Base-by-base conservation (phyloP, 2,888 invertebrate species). In the Eupithecia insigniata region DNA sequence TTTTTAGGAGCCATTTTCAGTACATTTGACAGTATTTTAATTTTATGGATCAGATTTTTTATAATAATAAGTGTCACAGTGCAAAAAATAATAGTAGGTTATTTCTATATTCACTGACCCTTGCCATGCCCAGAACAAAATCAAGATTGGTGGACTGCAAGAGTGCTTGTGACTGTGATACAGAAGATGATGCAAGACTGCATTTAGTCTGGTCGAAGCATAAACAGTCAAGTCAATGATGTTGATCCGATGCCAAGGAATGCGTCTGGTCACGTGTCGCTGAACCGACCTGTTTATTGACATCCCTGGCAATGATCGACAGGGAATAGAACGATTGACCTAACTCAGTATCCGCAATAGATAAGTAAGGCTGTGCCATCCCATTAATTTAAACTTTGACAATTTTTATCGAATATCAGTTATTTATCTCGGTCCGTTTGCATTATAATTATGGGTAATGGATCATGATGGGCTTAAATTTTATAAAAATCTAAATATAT, bases 221-320 rank as follows among this genome's bases (percentile, higher is more conserved):
- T 34, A 36, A 70, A 70, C 70, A 60, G 18, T 1, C 51, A 6
- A 51, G n/a, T 36, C 36, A 36, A 55, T 62, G 51, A 32, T 34
- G 61, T 67, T 71, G 71, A 62, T 36, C 22, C 28, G 30, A 12
- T 71, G 71, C 71, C 71, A 71, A 39, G n/a, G 51, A 62, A 67
- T 61, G 66, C 70, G 18, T 51, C 22, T 46, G 22, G 46, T 51
- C 46, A 51, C 46, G 46, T 51, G 46, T 22, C 46, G 28, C 30
- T 26, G 16, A 32, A 32, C 61, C 66, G 34, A 66, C 34, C 36
- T 67, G 61, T 67, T 67, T 55, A 62, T 67, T 67, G 61, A 62
- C 62, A 36, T 71, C 55, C 71, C 28, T 60, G 60, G 30, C 2
- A 60, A 60, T 28, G 18, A 60, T 60, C 30, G 60, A 30, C 55